A percentile compares a stretch with the other conserved stretches of the same genome.
phyloP scores from a whole-genome alignment of 2,888 invertebrate genomes.

The Timandra comae region DNA sequence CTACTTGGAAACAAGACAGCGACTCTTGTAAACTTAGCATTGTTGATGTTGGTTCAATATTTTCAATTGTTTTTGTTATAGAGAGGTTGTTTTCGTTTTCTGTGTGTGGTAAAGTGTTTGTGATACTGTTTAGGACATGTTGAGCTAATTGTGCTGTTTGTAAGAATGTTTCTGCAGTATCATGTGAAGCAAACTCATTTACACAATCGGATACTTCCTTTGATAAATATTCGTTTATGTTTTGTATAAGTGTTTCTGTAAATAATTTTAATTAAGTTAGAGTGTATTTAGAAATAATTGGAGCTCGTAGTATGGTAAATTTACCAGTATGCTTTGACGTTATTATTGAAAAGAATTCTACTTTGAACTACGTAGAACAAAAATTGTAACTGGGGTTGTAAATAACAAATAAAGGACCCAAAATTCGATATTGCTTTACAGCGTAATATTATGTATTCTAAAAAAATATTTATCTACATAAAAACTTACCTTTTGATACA shows the following conservation, averaged over 20 bases:
- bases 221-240: slow-evolving; percentile 19
- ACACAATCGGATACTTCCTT: slow-evolving; percentile 6
- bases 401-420: too few relatives aligned
- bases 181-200: background rate
- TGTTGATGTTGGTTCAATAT: background rate
- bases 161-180: background rate
- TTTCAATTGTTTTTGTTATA: background rate
- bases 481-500: slow-evolving; percentile 3
- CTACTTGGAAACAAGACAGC: slow-evolving; percentile 2
- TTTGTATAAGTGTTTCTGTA: slow-evolving; percentile 26
- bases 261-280: slow-evolving; percentile 14
- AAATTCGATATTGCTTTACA: too few relatives aligned
- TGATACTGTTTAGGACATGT: slow-evolving; percentile 1
- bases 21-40: slow-evolving; percentile 3
- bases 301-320: too few relatives aligned
- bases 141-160: slow-evolving; percentile 1
- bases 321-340: too few relatives aligned
- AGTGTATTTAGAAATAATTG: too few relatives aligned
- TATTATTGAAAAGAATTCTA: too few relatives aligned
- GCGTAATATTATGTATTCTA: too few relatives aligned
- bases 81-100: background rate
- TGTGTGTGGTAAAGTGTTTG: background rate
- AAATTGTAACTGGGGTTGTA: too few relatives aligned
- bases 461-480: too few relatives aligned
- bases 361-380: too few relatives aligned